Percentiles rank a stretch among this genome's conserved stretches.
These are phyloP conservation scores for Antheraea pernyi DNA, from an alignment of 1,140 invertebrate species.

Conservation along the genomic window DNA sequence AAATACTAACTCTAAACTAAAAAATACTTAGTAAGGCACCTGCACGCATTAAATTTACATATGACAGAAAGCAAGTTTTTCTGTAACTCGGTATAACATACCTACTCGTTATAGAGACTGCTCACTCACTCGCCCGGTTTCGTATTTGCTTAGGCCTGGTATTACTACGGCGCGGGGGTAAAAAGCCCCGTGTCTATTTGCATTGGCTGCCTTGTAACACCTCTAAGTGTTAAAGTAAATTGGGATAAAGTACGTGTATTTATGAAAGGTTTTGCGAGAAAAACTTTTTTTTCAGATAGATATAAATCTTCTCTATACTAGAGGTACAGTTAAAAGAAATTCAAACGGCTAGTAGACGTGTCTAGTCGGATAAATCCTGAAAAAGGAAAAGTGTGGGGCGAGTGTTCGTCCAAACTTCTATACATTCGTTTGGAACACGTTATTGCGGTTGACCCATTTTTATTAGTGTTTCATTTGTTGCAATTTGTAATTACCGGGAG, in stretches of 20 bases:
- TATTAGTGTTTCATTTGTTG: too few relatives aligned
- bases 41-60: neutral
- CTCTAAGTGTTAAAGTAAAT: slow-evolving; percentile 55
- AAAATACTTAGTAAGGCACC: neutral
- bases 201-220: slow-evolving; percentile 37
- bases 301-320: too few relatives aligned
- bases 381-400: too few relatives aligned
- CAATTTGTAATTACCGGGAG: too few relatives aligned
- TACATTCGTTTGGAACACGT: too few relatives aligned
- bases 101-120: neutral
- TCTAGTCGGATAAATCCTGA: too few relatives aligned
- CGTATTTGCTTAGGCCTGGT: slow-evolving; percentile 55
- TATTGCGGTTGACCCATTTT: too few relatives aligned
- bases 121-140: slow-evolving; percentile 28
- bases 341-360: too few relatives aligned
- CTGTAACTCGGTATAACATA: neutral
- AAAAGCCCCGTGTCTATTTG: slow-evolving; percentile 52
- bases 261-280: neutral
- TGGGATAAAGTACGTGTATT: slow-evolving; percentile 22
- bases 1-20: neutral
- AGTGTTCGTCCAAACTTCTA: too few relatives aligned
- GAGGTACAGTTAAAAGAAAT: too few relatives aligned
- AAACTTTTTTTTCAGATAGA: neutral
- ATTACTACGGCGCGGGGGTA: slow-evolving; percentile 35
- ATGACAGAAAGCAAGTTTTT: neutral